Percentiles rank a stretch among this genome's conserved stretches.
Conservation (phyloP, 2,888 invertebrate genomes). For the Andricus curvator region DNA sequence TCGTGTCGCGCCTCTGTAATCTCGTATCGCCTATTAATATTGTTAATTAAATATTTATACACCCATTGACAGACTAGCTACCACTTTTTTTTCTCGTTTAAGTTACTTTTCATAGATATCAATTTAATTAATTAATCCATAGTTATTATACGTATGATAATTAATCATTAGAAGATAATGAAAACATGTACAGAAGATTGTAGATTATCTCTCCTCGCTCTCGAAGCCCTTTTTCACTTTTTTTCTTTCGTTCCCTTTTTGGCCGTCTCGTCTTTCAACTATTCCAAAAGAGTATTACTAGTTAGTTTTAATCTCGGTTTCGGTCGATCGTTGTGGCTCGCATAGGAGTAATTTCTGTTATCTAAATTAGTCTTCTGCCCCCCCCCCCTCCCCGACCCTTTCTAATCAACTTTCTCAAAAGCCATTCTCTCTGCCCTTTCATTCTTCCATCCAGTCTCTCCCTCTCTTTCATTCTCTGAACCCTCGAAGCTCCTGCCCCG, state of each 20-base stretch:
- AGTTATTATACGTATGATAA: slow-evolving; percentile 76
- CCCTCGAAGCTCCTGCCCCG: slow-evolving; percentile 58
- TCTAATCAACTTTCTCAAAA: slow-evolving; percentile 40
- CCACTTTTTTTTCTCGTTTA: slow-evolving; percentile 75
- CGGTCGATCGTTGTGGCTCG: slow-evolving; percentile 57
- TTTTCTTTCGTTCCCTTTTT: slow-evolving; percentile 46
- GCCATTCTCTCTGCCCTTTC: slow-evolving; percentile 35
- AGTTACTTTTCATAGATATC: slow-evolving; percentile 75
- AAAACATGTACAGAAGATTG: slow-evolving; percentile 78
- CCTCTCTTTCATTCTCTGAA: slow-evolving; percentile 40
- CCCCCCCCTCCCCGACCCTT: slow-evolving; percentile 25
- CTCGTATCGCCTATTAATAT: slow-evolving; percentile 62
- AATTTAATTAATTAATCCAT: slow-evolving; percentile 76
- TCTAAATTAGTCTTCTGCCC: slow-evolving; percentile 17
- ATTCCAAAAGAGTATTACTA: slow-evolving; percentile 45
- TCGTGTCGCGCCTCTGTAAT: slow-evolving; percentile 49
- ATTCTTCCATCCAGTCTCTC: slow-evolving; percentile 38
- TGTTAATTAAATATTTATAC: slow-evolving; percentile 77
- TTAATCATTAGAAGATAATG: slow-evolving; percentile 76
- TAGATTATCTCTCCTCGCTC: slow-evolving; percentile 68
- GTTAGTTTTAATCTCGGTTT: slow-evolving; percentile 47
- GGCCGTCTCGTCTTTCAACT: slow-evolving; percentile 41
- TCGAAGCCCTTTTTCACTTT: slow-evolving; percentile 48
- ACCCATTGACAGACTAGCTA: slow-evolving; percentile 77
- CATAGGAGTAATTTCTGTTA: slow-evolving; percentile 34